phyloP scores from a whole-genome alignment of 2,797 vertebrate genomes.

The Peromyscus melanophrys region DNA sequence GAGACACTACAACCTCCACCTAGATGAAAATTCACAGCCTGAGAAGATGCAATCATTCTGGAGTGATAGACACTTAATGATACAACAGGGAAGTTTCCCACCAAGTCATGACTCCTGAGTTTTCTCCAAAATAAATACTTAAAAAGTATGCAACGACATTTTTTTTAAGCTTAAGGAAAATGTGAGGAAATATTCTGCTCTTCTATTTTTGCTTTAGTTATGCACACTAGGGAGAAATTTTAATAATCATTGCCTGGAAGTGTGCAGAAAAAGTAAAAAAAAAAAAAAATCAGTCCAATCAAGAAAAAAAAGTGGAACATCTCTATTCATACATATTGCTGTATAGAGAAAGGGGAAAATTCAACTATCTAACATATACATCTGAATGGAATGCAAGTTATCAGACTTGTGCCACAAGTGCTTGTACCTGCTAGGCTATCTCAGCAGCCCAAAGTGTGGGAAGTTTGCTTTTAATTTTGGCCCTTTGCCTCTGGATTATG shows the following conservation, averaged over 20 bases:
- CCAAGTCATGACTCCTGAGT: neutral
- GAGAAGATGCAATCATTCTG: neutral
- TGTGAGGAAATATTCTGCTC: neutral
- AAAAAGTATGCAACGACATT: slow-evolving; percentile 31
- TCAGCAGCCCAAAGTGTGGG: neutral
- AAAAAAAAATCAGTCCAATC: slow-evolving; percentile 47
- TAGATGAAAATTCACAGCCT: neutral
- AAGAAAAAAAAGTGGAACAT: neutral
- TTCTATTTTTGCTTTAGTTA: slow-evolving; percentile 67
- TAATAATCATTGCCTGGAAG: slow-evolving; percentile 57
- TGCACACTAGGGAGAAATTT: neutral
- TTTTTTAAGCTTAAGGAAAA: slow-evolving; percentile 63
- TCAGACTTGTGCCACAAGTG: no score
- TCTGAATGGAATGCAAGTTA: neutral
- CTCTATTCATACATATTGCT: neutral
- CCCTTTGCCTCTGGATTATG: neutral
- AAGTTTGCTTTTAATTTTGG: neutral
- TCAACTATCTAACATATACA: neutral
- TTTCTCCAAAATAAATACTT: slow-evolving; percentile 57
- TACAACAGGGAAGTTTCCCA: neutral
- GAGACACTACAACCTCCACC: neutral
- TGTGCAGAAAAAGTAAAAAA: neutral
- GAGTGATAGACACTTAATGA: slow-evolving; percentile 29
- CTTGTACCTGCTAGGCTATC: no score
- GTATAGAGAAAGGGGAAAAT: neutral